Evolutionary conservation across 30 jellyfish, hydroid and myxozoan species (phyloP).

Genomic region (Aurelia coerulea): DNA sequence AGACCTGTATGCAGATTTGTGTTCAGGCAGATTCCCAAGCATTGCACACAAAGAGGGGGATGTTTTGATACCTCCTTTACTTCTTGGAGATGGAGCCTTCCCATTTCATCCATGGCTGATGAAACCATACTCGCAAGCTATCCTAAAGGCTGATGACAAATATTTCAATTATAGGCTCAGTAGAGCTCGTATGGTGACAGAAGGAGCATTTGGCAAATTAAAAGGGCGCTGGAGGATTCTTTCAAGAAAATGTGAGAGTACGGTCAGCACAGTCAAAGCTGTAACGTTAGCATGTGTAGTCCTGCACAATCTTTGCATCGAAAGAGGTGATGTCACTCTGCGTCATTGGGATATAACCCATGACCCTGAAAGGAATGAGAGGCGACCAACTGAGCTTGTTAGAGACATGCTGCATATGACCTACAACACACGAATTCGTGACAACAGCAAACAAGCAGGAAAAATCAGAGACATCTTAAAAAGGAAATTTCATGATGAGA

Average conservation of each 20-base stretch:
- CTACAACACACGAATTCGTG: neutral
- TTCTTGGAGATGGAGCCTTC: conserved; percentile 11
- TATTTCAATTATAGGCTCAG: conserved; percentile 30
- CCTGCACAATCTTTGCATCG: conserved; percentile 41
- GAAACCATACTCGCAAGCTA: conserved; percentile 17
- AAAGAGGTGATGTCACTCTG: conserved; percentile 32
- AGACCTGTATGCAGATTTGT: no score
- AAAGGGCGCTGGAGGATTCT: conserved; percentile 53
- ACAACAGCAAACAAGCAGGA: conserved; percentile 18
- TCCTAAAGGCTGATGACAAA: neutral
- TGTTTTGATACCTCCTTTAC: no score
- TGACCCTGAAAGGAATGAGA: conserved; percentile 10
- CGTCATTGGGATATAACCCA: conserved; percentile 14
- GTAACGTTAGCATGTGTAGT: no score
- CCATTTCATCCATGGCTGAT: conserved; percentile 9
- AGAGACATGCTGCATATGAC: conserved; percentile 24
- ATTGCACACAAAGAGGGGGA: no score
- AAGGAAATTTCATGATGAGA: neutral
- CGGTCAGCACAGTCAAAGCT: no score
- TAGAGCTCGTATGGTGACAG: neutral
- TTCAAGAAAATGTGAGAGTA: conserved; percentile 15
- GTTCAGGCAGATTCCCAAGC: no score
- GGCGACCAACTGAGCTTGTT: conserved; percentile 12
- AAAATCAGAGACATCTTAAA: neutral
- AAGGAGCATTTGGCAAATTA: conserved; percentile 49